These are phyloP conservation scores for Puffinus mauretanicus DNA, from an alignment of 2,113 vertebrate species.

Conservation along the genomic window DNA sequence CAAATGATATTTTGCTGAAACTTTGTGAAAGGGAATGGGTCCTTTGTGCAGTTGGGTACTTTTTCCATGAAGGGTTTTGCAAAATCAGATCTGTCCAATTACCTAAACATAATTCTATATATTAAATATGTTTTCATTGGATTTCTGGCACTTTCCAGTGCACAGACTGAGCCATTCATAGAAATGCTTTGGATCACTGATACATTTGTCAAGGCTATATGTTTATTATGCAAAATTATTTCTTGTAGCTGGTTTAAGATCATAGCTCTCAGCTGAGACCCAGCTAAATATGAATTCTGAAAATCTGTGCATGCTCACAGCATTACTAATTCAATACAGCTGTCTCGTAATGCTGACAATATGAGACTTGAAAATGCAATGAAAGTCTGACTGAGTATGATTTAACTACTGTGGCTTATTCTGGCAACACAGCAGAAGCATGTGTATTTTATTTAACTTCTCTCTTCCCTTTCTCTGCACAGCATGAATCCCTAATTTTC, in stretches of 20 bases:
- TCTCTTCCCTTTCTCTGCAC: not conserved
- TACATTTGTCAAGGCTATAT: not conserved
- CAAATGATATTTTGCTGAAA: not conserved
- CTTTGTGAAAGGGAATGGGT: not conserved
- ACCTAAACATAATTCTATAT: not conserved
- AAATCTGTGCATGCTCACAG: not conserved
- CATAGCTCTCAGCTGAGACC: not conserved
- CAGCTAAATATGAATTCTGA: not conserved
- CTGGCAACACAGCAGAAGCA: not conserved
- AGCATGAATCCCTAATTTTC: not conserved
- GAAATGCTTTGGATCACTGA: not conserved
- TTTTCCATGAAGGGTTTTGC: not conserved
- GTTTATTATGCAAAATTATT: not conserved
- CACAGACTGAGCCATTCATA: not conserved
- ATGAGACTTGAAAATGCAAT: slow-evolving; percentile 24
- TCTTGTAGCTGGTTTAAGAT: not conserved
- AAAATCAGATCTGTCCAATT: not conserved
- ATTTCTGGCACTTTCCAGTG: not conserved
- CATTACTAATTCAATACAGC: slow-evolving; percentile 39
- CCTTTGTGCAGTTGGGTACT: not conserved
- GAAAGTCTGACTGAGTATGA: not conserved
- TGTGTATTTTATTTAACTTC: not conserved
- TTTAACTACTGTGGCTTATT: not conserved
- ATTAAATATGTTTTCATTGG: not conserved
- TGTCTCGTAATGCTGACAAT: not conserved